Percentiles rank a stretch among this genome's conserved stretches.
phyloP scores from a whole-genome alignment of 2,888 invertebrate genomes.

The Stenoptilia bipunctidactyla region DNA sequence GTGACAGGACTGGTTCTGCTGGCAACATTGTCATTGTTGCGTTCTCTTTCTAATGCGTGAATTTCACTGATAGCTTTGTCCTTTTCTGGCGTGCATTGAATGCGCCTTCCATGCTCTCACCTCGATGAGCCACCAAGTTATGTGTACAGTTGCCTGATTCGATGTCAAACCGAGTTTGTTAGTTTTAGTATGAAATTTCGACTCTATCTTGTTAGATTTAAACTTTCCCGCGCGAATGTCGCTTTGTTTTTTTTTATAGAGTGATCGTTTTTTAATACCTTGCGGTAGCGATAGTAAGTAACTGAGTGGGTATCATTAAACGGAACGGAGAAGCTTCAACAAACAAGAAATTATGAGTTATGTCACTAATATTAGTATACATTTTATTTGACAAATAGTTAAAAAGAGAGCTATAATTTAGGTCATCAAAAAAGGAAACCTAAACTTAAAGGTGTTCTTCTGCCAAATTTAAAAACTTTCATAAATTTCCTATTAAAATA shows the following conservation, averaged over 20 bases:
- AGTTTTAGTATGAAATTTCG: too few species aligned
- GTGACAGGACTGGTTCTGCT: conserved; percentile 70
- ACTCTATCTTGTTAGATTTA: background rate
- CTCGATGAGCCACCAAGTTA: conserved; percentile 33
- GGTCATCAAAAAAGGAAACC: too few species aligned
- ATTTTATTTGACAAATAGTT: too few species aligned
- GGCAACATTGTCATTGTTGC: conserved; percentile 42
- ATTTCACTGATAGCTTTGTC: conserved; percentile 19
- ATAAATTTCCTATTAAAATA: too few species aligned
- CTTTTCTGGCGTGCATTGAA: conserved; percentile 47
- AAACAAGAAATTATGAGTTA: too few species aligned
- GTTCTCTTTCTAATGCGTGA: conserved; percentile 2
- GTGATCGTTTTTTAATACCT: conserved; percentile 56
- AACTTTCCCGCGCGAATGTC: too few species aligned
- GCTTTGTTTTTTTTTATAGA: conserved; percentile 8
- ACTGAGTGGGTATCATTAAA: conserved; percentile 59
- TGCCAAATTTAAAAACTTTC: too few species aligned
- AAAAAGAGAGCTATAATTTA: too few species aligned
- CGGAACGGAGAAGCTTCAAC: conserved; percentile 14
- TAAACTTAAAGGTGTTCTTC: too few species aligned
- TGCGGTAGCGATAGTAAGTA: conserved; percentile 56
- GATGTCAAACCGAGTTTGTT: background rate
- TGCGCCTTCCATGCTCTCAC: conserved; percentile 57
- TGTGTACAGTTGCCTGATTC: background rate
- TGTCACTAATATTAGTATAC: too few species aligned